A percentile compares a stretch with the other conserved stretches of the same genome.
These are phyloP conservation scores for Rhadinocentrus ornatus DNA, from an alignment of 2,797 vertebrate genomes.

Conservation along the genomic window DNA sequence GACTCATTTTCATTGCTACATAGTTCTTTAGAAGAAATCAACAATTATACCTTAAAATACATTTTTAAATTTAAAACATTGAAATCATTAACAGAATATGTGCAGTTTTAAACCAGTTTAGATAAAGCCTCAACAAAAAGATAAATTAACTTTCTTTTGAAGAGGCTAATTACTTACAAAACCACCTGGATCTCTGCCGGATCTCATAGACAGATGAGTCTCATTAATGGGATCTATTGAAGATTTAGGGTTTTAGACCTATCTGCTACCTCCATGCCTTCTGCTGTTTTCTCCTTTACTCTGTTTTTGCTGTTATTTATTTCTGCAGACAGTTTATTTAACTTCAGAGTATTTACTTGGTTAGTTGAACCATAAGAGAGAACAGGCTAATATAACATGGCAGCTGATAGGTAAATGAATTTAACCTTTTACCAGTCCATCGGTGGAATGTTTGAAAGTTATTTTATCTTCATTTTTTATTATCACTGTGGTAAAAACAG, in stretches of 20 bases:
- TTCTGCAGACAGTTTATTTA: conserved; percentile 8
- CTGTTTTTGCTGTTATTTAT: conserved; percentile 24
- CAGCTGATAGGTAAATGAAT: background rate
- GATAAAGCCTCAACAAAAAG: conserved; percentile 61
- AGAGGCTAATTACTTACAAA: conserved; percentile 70
- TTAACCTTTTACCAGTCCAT: background rate
- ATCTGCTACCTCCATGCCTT: conserved; percentile 40
- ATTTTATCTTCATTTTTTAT: conserved; percentile 1
- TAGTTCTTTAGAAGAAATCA: conserved; percentile 1
- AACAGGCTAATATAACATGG: background rate
- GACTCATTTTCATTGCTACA: conserved; percentile 25
- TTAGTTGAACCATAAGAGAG: conserved; percentile 4
- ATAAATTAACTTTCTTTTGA: conserved; percentile 60
- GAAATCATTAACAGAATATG: conserved; percentile 21
- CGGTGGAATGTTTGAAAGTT: background rate
- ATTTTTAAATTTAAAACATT: conserved; percentile 13
- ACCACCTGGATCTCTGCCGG: conserved; percentile 60
- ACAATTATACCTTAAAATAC: conserved; percentile 13
- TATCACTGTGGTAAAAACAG: conserved; percentile 2
- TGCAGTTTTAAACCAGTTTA: conserved; percentile 44
- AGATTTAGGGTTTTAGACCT: conserved; percentile 45
- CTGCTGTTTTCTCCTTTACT: conserved; percentile 24
- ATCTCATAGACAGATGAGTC: conserved; percentile 51
- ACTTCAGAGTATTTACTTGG: conserved; percentile 16
- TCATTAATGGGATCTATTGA: conserved; percentile 55